Evolutionary conservation across 2,113 vertebrate species (phyloP), one percentile per base, ranked within the genome.

Genomic region (Vicugna pacos): DNA sequence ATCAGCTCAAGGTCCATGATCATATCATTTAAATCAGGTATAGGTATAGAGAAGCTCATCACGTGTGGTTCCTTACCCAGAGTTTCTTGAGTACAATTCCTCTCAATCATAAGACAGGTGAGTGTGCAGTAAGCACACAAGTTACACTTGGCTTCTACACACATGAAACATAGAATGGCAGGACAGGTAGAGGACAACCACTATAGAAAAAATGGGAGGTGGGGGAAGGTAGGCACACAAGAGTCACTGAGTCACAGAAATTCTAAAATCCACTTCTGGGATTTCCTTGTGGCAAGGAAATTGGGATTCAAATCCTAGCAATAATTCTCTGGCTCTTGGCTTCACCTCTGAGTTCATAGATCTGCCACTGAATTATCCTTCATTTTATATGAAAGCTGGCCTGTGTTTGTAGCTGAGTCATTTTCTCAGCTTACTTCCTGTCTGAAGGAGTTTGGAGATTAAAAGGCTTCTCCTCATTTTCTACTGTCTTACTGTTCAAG

Each of bases 291-390:
- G 62, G 35, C 72, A 93, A 86, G 35, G 35, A 35, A 35, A 35
- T 79, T 87, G 79, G 92, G 50, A 79, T n/a, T 79, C 82, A 86
- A 22, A 42, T 77, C 72, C 50, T 69, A 26, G 72, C 15, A 93
- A 65, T 38, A 50, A 86, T 77, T 58, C 46, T 93, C 58, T 46
- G 38, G 30, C 83, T 79, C 52, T 58, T 77, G 52, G 82, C 82
- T 69, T 50, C 30, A 69, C 38, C 87, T 79, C 24, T 26, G 60
- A 69, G 16, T 58, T 69, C 72, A n/a, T 65, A 50, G 35, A 26
- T 35, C 30, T 79, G 22, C 72, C 82, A 60, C 72, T 58, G 24
- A 93, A 35, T 38, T 52, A 56, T 48, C 46, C 69, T 85, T 30
- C 28, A 42, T 52, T 84, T 84, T 38, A 77, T 69, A 12, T 58